Evolutionary conservation across 2,797 vertebrate species (phyloP), one percentile per base, ranked within the genome.

Genomic region (Sebastes cheni): DNA sequence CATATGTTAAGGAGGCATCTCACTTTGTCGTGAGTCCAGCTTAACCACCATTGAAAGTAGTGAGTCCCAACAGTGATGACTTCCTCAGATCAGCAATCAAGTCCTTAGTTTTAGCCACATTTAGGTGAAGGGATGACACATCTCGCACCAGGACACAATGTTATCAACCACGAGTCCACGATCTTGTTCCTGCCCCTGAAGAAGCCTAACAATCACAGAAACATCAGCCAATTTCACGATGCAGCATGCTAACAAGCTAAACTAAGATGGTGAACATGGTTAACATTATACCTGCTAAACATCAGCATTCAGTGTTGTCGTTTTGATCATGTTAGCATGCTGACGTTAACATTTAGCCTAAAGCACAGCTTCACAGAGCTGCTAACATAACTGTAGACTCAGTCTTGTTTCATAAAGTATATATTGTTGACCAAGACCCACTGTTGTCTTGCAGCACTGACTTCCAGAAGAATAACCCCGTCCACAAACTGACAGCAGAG

Each of bases 391-490:
- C 34, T 34, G 34, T 11, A 34, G 34, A 34, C 34, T 34, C 30
- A 32, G 30, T 32, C 13, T 13, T 11, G 30, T 6, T 5, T 6
- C 12, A 6, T 50, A 5, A 18, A 67, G 27, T 76, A 5, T 23
- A 1, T n/a, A 4, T 3, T 59, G 23, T 67, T 91, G 20, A 87
- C 50, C 14, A 1, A 14, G 22, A n/a, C 12, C 4, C 12, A 5
- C 0, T 60, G 25, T 80, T 88, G 8, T 93, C 72, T 95, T 91
- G 72, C 95, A 99, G 98, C 93, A 96, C 93, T 50, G 96, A 99
- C 93, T 97, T 98, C 89, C 97, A 97, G 84, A 99, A 97, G 95
- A 99, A 97, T 87, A 99, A 97, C 80, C 98, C 98, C 7, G 94
- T 97, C 60, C 97, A 99, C 93, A 98, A 96, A 64, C 94, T 99